Evolutionary conservation across 2,797 vertebrate genomes (phyloP), one percentile per base, ranked within the genome.

Genomic region (Pelobates cultripes): DNA sequence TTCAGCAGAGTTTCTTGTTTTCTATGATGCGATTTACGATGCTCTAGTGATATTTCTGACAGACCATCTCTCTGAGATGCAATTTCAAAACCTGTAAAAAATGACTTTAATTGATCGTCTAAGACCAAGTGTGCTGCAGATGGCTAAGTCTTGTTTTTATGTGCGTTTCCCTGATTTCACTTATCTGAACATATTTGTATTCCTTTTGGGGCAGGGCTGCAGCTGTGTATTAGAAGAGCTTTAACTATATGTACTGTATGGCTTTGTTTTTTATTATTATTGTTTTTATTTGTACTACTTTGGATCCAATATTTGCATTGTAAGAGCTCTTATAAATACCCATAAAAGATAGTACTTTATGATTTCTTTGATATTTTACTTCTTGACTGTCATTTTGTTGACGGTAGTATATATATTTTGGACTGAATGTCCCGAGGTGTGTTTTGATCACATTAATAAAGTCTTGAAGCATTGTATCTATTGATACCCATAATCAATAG

Each of bases 31-130:
- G 17, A 77, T 77, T 77, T 77, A 69, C 28, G 45, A 55, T 41
- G 42, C 55, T 28, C n/a, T 40, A 42, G 68, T 80, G 78, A 73
- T 75, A 44, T 10, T 28, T n/a, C 57, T 63, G 73, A 75, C 73
- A 75, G n/a, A 28, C 4, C 73, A 74, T 43, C 55, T 63, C 73
- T 75, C 44, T 43, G 61, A 73, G 40, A 66, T 42, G 15, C 43
- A 61, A 47, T 53, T 43, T 64, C 43, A 47, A 64, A 79, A 55
- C 43, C 77, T 42, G 73, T 80, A 73, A 80, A 80, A 51, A 73
- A 69, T 12, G 57, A 60, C 68, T 61, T 14, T 60, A 70, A 70
- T 15, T 70, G 15, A 40, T 70, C 67, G 43, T 13, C 76, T 28
- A 13, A 55, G 57, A 70, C 4, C 42, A 7, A 1, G 53, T 10